Evolutionary conservation across 2,888 invertebrate species (phyloP).

Genomic region (Trissonchulus sp.): DNA sequence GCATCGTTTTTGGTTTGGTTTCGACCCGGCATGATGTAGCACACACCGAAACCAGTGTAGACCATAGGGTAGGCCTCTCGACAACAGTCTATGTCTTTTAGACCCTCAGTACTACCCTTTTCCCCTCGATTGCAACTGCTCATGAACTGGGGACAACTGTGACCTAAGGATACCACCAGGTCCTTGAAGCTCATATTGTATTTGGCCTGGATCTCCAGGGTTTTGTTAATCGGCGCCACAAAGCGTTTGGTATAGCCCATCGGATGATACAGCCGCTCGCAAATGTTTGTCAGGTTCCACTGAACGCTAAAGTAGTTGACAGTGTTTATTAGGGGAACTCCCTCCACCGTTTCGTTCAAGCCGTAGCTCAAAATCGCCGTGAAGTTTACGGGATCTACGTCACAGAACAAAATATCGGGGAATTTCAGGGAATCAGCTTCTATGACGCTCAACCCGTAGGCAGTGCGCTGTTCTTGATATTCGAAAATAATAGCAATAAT

Average conservation of each 20-base stretch:
- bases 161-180: neutral
- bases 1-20: conserved; percentile 10
- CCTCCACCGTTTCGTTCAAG: neutral
- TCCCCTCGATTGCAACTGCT: conserved; percentile 13
- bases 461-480: conserved; percentile 24
- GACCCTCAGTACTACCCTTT: neutral
- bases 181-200: neutral
- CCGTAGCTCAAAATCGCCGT: neutral
- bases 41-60: conserved; percentile 14
- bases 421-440: conserved; percentile 21
- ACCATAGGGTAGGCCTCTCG: conserved; percentile 16
- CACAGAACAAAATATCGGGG: conserved; percentile 19
- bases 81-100: conserved; percentile 8
- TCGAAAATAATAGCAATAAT: conserved; percentile 4
- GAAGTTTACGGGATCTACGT: conserved; percentile 12
- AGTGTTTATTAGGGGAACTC: neutral
- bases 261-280: neutral
- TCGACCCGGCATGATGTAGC: conserved; percentile 11
- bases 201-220: neutral
- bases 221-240: neutral
- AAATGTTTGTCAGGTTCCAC: conserved; percentile 14
- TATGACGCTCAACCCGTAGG: conserved; percentile 5
- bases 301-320: neutral
- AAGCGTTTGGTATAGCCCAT: neutral
- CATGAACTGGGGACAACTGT: conserved; percentile 10